phyloP scores from a whole-genome alignment of 2,113 vertebrate genomes.

The Tenrec ecaudatus region DNA sequence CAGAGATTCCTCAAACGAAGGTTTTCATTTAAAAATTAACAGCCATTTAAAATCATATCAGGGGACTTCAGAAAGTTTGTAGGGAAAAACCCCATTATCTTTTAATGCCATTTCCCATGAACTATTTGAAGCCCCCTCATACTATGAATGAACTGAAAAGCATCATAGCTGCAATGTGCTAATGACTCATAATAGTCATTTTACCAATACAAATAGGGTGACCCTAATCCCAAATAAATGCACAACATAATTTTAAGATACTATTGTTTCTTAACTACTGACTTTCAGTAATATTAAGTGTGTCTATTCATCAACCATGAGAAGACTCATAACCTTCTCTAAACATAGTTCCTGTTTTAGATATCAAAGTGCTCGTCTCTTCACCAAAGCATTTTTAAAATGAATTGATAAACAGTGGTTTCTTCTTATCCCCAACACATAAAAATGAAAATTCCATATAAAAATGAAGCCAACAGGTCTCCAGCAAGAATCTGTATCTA shows the following conservation, averaged over 20 bases:
- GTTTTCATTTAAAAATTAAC: conserved; percentile 61
- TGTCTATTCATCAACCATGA: conserved; percentile 44
- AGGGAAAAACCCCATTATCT: too few species aligned
- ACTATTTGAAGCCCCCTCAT: conserved; percentile 22
- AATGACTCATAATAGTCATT: conserved; percentile 7
- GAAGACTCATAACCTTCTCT: conserved; percentile 42
- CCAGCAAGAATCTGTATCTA: conserved; percentile 70
- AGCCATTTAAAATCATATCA: conserved; percentile 20
- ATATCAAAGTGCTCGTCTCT: conserved; percentile 53
- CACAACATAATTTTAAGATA: conserved; percentile 61
- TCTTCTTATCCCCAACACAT: conserved; percentile 47
- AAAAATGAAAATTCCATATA: conserved; percentile 73
- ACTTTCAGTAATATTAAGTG: conserved; percentile 61
- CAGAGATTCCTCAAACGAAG: conserved; percentile 38
- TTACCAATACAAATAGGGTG: conserved; percentile 47
- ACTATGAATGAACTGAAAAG: conserved; percentile 25
- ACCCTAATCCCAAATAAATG: conserved; percentile 47
- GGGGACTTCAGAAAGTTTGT: too few species aligned
- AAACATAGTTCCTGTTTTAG: conserved; percentile 59
- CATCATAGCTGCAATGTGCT: conserved; percentile 47
- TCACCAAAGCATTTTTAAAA: conserved; percentile 49
- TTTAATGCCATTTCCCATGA: too few species aligned
- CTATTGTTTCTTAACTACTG: conserved; percentile 24
- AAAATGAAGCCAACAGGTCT: conserved; percentile 60
- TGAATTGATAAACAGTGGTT: conserved; percentile 50